Conservation (phyloP, 1,140 invertebrate species). For the Drosophila subpulchrella region DNA sequence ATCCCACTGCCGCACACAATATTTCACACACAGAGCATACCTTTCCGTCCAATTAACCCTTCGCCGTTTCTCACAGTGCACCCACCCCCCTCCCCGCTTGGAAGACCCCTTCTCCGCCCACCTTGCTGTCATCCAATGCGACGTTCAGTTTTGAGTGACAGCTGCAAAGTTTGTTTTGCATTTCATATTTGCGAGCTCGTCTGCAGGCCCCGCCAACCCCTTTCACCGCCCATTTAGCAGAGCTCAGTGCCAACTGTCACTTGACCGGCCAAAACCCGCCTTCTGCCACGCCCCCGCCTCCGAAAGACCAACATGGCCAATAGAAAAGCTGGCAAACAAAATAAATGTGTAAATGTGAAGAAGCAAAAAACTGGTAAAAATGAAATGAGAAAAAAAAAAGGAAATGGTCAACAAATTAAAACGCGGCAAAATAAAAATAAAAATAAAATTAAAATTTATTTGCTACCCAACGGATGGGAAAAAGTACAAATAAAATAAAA, state of each 20-base stretch:
- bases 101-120: not conserved
- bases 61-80: slow-evolving; percentile 72
- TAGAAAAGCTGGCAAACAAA: slow-evolving; percentile 75
- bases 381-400: slow-evolving; percentile 20
- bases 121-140: slow-evolving; percentile 55
- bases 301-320: slow-evolving; percentile 57
- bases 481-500: slow-evolving; percentile 54
- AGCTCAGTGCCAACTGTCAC: slow-evolving; percentile 70
- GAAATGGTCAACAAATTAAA: slow-evolving; percentile 81
- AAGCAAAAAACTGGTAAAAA: slow-evolving; percentile 27
- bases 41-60: slow-evolving; percentile 74
- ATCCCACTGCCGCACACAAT: slow-evolving; percentile 16
- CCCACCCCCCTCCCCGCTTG: not conserved
- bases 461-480: slow-evolving; percentile 50
- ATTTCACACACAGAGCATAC: slow-evolving; percentile 24
- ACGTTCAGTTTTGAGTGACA: slow-evolving; percentile 82
- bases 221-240: not conserved
- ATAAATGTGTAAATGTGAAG: slow-evolving; percentile 80
- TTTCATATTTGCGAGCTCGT: slow-evolving; percentile 74
- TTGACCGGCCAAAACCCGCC: slow-evolving; percentile 68
- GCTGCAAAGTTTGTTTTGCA: slow-evolving; percentile 82
- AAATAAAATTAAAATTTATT: slow-evolving; percentile 82
- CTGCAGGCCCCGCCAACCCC: not conserved
- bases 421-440: slow-evolving; percentile 81
- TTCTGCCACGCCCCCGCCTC: not conserved